These are phyloP conservation scores for Lasioglossum leucozonium DNA, from an alignment of 2,888 invertebrate genomes.

Conservation along the genomic window DNA sequence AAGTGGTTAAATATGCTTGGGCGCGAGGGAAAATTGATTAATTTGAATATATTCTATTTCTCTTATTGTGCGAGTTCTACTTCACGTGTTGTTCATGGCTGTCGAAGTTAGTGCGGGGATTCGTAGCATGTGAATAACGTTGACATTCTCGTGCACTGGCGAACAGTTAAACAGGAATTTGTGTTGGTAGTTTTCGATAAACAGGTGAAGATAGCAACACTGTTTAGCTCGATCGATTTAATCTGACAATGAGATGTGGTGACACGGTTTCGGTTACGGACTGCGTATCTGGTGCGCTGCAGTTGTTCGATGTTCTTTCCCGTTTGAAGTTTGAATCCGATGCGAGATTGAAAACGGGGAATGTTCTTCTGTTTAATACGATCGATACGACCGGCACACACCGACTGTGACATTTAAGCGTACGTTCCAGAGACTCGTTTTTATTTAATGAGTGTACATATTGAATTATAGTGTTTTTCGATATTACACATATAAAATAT, in stretches of 20 bases:
- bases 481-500: too few relatives aligned
- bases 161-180: neutral
- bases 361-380: neutral
- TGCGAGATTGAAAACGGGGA: neutral
- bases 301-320: slow-evolving; percentile 17
- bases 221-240: slow-evolving; percentile 66
- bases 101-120: neutral
- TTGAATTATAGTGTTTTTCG: too few relatives aligned
- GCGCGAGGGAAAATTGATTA: neutral
- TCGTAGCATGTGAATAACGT: neutral
- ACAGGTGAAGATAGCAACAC: slow-evolving; percentile 40
- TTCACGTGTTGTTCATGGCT: too few relatives aligned
- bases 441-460: too few relatives aligned
- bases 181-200: slow-evolving; percentile 28
- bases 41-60: neutral
- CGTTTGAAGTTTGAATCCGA: neutral
- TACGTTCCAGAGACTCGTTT: neutral
- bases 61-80: neutral
- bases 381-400: neutral
- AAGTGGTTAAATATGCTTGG: too few relatives aligned
- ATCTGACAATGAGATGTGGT: slow-evolving; percentile 49
- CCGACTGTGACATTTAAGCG: neutral
- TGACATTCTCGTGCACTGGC: neutral
- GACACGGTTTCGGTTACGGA: slow-evolving; percentile 65
- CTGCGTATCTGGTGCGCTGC: slow-evolving; percentile 30